Evolutionary conservation across 1,140 invertebrate genomes (phyloP), one percentile per base, ranked within the genome.

Genomic region (Aleiodes sp.): DNA sequence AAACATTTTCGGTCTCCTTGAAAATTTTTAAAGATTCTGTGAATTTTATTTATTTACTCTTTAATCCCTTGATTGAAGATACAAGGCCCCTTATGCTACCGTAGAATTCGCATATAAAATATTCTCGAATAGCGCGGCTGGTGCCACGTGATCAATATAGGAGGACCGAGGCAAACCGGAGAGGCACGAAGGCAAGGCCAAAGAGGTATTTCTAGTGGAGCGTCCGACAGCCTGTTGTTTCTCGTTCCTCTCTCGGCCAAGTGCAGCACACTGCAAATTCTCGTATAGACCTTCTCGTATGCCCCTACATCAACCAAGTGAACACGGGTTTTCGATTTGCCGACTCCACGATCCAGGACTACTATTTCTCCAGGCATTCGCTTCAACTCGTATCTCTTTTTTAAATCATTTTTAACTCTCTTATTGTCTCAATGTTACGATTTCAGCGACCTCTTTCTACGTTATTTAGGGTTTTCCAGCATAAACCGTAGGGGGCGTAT

Each of bases 81-180:
- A 10, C 8, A 21, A 52, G 2, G 4, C 26, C 46, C 46, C 26
- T 26, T 52, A 21, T 52, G 19, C 46, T 24, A 52, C 46, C 46
- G 46, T 24, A 24, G 21, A 52, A 52, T 52, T 24, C 8, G 46
- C 21, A 24, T 21, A n/a, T n/a, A 24, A 24, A 10, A 66, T 66
- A 62, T 66, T 71, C 56, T 63, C 39, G 67, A 69, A 69, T 69
- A 69, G 62, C 41, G 70, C 29, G 63, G 21, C 33, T 59, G 28
- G 24, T 26, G 57, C 62, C 63, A 61, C 70, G 70, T 71, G 70
- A 71, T 71, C 70, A 62, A 71, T 71, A 71, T 65, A 59, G 28
- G 56, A 71, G 29, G 21, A 21, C 70, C 70, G 70, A 71, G 9
- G 39, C 33, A 2, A 10, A 8, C 14, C 70, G 70, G 57, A 71